Conservation (phyloP, 2,888 invertebrate species). For the Hydriomena furcata region DNA sequence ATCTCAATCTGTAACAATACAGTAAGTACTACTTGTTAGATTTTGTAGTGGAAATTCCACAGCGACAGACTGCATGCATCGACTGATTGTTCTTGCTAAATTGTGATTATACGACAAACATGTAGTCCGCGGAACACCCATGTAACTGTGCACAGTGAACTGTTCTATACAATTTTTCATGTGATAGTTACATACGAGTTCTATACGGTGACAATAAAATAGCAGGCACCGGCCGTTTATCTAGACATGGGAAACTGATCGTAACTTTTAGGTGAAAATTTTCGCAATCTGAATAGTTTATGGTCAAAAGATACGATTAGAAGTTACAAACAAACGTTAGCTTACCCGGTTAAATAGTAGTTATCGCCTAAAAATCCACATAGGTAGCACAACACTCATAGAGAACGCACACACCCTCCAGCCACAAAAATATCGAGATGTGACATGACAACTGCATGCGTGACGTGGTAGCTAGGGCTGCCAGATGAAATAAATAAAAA, state of each 20-base stretch:
- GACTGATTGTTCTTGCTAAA: constrained; percentile 53
- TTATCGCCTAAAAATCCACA: constrained; percentile 83
- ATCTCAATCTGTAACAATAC: constrained; percentile 75
- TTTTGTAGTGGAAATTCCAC: constrained; percentile 51
- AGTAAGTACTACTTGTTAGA: constrained; percentile 56
- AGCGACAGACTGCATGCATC: constrained; percentile 47
- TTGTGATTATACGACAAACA: constrained; percentile 49
- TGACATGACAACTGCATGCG: constrained; percentile 82
- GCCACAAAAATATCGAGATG: constrained; percentile 82
- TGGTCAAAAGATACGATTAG: not conserved
- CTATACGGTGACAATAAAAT: constrained; percentile 61
- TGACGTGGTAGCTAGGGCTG: constrained; percentile 80
- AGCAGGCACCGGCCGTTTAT: constrained; percentile 67
- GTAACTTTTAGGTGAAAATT: constrained; percentile 37
- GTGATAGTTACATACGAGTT: constrained; percentile 50
- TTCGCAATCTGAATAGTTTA: not conserved
- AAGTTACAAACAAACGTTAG: constrained; percentile 31
- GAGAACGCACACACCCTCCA: constrained; percentile 83
- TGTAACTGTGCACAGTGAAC: constrained; percentile 34
- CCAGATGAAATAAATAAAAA: constrained; percentile 36
- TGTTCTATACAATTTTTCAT: constrained; percentile 49
- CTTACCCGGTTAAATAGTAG: constrained; percentile 75
- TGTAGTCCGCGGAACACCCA: constrained; percentile 32
- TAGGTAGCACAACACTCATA: constrained; percentile 83
- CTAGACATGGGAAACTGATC: constrained; percentile 49